Conservation (phyloP, 2,888 invertebrate species). For the Stenchaetothrips biformis region DNA sequence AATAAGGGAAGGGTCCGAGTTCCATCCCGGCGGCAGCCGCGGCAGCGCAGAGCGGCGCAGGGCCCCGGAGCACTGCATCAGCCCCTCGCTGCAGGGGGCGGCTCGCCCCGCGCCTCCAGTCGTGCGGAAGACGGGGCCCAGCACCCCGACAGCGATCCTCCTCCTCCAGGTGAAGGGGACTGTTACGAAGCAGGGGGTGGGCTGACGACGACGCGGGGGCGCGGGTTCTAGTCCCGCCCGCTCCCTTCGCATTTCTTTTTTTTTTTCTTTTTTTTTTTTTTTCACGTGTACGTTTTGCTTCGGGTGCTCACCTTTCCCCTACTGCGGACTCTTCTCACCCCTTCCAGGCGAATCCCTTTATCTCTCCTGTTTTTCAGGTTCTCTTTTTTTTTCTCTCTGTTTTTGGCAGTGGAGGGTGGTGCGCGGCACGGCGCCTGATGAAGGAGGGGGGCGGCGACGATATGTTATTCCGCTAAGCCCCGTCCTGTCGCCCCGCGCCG, state of each 20-base stretch:
- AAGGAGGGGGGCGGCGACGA: neutral
- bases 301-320: no score
- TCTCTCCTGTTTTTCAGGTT: neutral
- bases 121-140: neutral
- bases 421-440: neutral
- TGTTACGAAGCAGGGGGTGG: neutral
- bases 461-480: neutral
- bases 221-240: neutral
- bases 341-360: neutral
- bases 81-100: no score
- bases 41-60: neutral
- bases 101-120: neutral
- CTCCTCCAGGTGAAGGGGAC: neutral
- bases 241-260: neutral
- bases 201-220: neutral
- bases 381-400: neutral
- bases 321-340: no score
- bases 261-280: neutral
- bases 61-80: neutral
- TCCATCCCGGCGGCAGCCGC: neutral
- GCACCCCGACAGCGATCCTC: neutral
- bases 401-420: neutral
- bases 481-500: neutral
- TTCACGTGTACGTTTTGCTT: no score
- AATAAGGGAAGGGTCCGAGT: neutral